Evolutionary conservation across 2,113 vertebrate genomes (phyloP).

Genomic region (Emydocephalus ijimae): DNA sequence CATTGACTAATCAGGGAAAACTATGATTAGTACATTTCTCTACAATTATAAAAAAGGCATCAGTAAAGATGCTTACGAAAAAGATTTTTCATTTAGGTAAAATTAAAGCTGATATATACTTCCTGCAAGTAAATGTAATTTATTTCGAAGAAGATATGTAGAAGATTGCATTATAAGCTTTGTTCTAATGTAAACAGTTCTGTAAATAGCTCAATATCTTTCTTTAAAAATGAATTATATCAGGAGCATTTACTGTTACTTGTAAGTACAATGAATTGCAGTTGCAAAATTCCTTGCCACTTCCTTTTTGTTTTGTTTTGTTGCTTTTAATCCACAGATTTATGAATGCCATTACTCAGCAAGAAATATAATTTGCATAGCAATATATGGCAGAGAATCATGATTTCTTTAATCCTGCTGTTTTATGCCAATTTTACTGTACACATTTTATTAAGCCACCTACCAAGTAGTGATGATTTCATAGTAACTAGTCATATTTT

Average conservation of each 20-base stretch:
- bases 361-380: constrained; percentile 48
- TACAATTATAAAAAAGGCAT: neutral
- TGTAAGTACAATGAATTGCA: neutral
- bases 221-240: neutral
- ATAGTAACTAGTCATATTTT: constrained; percentile 15
- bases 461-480: constrained; percentile 22
- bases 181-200: neutral
- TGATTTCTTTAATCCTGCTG: constrained; percentile 31
- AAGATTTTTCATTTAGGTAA: neutral
- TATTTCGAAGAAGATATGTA: neutral
- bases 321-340: constrained; percentile 32
- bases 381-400: constrained; percentile 37
- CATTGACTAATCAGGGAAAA: neutral
- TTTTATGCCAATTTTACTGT: constrained; percentile 42
- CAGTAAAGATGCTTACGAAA: neutral
- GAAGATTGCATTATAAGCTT: neutral
- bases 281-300: neutral
- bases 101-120: neutral
- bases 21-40: neutral
- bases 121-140: neutral
- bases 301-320: constrained; percentile 10
- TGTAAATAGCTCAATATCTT: neutral
- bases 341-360: constrained; percentile 34
- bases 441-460: constrained; percentile 35
- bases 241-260: constrained; percentile 18